Evolutionary conservation across 2,797 vertebrate species (phyloP), one percentile per base, ranked within the genome.

Genomic region (Chrosomus eos): DNA sequence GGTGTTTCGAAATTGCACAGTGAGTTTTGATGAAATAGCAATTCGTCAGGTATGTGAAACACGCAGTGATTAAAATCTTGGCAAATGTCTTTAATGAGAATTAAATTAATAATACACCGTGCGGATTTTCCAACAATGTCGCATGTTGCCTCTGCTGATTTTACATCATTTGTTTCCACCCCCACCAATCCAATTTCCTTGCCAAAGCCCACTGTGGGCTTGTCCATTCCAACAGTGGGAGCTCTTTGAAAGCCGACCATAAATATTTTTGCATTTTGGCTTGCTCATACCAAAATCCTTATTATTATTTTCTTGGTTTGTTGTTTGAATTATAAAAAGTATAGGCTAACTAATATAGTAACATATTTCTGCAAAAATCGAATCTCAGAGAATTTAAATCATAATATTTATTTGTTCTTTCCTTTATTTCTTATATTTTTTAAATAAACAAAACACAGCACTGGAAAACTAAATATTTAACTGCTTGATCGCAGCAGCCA

Each of bases 161-260:
- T 94, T 90, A 93, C 94, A 94, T 95, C 92, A 94, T 91, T 91
- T 91, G 86, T 90, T 93, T 91, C 94, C 92, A 92, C 94, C 93
- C 90, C 91, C 82, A 88, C 85, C 89, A 94, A 94, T 94, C 93
- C 85, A 91, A 94, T 93, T 94, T 89, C 87, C 91, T 89, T 82
- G 87, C 90, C 89, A 90, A 88, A 90, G 90, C 88, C 85, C 84
- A 85, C n/a, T 89, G 60, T 16, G 78, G 87, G 90, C n/a, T n/a
- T n/a, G n/a, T n/a, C n/a, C n/a, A n/a, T n/a, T n/a, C n/a, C n/a
- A 86, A 92, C 92, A 90, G 60, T 89, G 88, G 85, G 62, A 33
- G 60, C 23, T 68, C 23, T 62, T 45, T 81, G 26, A 81, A 80
- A 66, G n/a, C 51, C 28, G 26, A 66, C 26, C 43, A 70, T 72